phyloP scores from a whole-genome alignment of 2,797 vertebrate genomes.

The Tinamus major region DNA sequence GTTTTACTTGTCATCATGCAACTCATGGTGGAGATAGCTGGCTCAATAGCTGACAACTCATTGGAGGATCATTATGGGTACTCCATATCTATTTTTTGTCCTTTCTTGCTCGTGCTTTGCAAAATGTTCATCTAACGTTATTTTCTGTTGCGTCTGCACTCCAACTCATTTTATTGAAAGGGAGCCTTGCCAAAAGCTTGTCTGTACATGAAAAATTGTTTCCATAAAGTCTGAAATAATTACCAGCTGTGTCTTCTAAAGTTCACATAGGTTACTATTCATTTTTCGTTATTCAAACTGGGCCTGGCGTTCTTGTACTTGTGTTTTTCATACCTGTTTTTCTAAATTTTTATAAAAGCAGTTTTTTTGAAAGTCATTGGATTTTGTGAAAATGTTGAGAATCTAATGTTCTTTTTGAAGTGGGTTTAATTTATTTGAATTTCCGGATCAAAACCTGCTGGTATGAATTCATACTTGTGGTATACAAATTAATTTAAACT shows the following conservation, averaged over 20 bases:
- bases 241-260: slow-evolving; percentile 67
- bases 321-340: background rate
- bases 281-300: background rate
- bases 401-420: slow-evolving; percentile 34
- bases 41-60: background rate
- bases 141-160: slow-evolving; percentile 32
- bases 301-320: background rate
- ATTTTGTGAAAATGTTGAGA: background rate
- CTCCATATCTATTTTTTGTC: background rate
- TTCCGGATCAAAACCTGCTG: slow-evolving; percentile 28
- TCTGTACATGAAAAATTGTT: slow-evolving; percentile 61
- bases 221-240: slow-evolving; percentile 70
- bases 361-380: background rate
- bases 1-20: background rate
- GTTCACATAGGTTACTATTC: slow-evolving; percentile 16
- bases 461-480: slow-evolving; percentile 31
- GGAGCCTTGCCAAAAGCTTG: slow-evolving; percentile 57
- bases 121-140: background rate
- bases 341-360: background rate
- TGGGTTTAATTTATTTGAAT: slow-evolving; percentile 34
- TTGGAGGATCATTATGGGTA: background rate
- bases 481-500: background rate
- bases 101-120: background rate
- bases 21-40: too few species aligned
- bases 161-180: slow-evolving; percentile 35